phyloP scores from a whole-genome alignment of 2,888 invertebrate genomes.

The Dynastes maya region DNA sequence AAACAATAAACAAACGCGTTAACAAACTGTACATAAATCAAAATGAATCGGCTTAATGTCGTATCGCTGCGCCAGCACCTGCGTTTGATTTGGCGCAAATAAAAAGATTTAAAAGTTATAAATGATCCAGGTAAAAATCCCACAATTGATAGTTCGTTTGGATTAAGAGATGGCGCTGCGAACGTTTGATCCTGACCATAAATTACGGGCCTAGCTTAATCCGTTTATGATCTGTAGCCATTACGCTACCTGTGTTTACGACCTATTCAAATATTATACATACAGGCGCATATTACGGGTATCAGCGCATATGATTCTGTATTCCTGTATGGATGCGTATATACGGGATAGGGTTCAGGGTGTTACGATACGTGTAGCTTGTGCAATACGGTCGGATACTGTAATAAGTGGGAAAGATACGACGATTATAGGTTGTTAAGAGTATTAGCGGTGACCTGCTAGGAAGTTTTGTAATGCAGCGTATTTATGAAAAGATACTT shows the following conservation, averaged over 20 bases:
- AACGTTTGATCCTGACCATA: slow-evolving; percentile 64
- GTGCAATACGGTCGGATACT: not conserved
- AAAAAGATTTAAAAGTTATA: slow-evolving; percentile 67
- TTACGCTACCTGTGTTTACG: slow-evolving; percentile 49
- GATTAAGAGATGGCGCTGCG: slow-evolving; percentile 67
- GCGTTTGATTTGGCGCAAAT: slow-evolving; percentile 65
- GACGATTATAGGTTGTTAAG: slow-evolving; percentile 6
- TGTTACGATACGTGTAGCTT: not conserved
- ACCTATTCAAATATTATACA: slow-evolving; percentile 48
- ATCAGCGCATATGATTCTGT: not conserved
- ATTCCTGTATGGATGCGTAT: not conserved
- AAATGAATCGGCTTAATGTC: slow-evolving; percentile 60
- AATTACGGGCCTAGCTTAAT: slow-evolving; percentile 69
- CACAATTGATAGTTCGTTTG: slow-evolving; percentile 70
- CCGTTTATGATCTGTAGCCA: slow-evolving; percentile 60
- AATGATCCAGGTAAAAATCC: slow-evolving; percentile 70
- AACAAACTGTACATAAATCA: slow-evolving; percentile 62
- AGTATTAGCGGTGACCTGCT: not conserved
- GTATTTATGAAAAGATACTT: too few species aligned
- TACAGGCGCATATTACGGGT: slow-evolving; percentile 24
- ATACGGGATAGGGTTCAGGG: not conserved
- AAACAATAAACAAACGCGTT: slow-evolving; percentile 61
- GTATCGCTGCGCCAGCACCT: slow-evolving; percentile 63
- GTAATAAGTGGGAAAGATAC: slow-evolving; percentile 1
- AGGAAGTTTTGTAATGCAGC: not conserved